Conservation (phyloP, 2,888 invertebrate species). For the Charanyca ferruginea region DNA sequence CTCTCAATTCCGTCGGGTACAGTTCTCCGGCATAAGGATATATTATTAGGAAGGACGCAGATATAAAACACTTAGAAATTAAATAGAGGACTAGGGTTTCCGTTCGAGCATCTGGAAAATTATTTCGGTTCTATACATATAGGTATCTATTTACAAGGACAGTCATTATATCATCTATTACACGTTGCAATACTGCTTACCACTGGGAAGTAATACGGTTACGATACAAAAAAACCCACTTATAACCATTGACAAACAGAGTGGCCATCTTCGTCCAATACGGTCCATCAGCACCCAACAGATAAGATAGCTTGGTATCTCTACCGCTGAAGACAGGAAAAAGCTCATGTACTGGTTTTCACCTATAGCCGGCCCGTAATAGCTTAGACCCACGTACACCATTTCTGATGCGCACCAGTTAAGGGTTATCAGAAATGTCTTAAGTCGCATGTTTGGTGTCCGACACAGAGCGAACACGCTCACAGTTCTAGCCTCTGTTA, state of each 20-base stretch:
- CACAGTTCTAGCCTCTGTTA: slow-evolving; percentile 77
- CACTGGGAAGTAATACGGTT: slow-evolving; percentile 95
- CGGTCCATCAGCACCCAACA: slow-evolving; percentile 97
- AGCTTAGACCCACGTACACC: slow-evolving; percentile 97
- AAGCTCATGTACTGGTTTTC: slow-evolving; percentile 97
- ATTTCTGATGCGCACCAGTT: slow-evolving; percentile 98
- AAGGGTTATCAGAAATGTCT: slow-evolving; percentile 96
- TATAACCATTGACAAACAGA: slow-evolving; percentile 96
- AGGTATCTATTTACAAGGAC: slow-evolving; percentile 51
- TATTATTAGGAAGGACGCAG: slow-evolving; percentile 97
- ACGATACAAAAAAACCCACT: slow-evolving; percentile 96
- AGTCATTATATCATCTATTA: slow-evolving; percentile 10
- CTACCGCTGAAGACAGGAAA: slow-evolving; percentile 96
- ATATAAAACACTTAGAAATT: slow-evolving; percentile 96
- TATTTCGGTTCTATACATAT: slow-evolving; percentile 47
- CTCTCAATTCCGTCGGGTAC: slow-evolving; percentile 97
- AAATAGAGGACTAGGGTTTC: slow-evolving; percentile 95
- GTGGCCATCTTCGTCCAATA: slow-evolving; percentile 97
- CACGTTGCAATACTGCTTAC: slow-evolving; percentile 83
- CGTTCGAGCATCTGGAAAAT: slow-evolving; percentile 93
- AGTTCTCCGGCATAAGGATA: slow-evolving; percentile 98
- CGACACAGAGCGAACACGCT: slow-evolving; percentile 93
- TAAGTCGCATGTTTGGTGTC: slow-evolving; percentile 97
- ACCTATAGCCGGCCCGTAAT: slow-evolving; percentile 97
- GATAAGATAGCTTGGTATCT: slow-evolving; percentile 96